Conservation (phyloP, 2,113 vertebrate genomes). For the Phalacrocorax brasilianus region DNA sequence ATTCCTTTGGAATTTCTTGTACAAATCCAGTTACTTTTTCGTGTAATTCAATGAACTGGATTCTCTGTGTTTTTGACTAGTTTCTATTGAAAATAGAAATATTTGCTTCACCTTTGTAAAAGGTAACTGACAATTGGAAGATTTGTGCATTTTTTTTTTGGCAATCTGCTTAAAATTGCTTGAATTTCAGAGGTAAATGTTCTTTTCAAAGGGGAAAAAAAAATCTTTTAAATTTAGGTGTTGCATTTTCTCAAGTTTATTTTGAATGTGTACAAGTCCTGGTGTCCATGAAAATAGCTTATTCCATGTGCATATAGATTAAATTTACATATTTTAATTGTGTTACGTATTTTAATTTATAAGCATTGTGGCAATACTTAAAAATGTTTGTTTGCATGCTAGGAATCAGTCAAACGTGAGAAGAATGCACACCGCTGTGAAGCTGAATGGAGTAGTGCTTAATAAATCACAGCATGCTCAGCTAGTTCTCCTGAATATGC, state of each 20-base stretch:
- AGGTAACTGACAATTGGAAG: not conserved
- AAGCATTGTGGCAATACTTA: not conserved
- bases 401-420: constrained; percentile 96
- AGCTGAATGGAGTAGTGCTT: constrained; percentile 90
- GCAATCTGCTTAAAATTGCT: not conserved
- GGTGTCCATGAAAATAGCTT: not conserved
- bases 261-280: not conserved
- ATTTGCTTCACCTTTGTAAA: not conserved
- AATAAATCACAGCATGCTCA: constrained; percentile 91
- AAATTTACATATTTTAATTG: not conserved
- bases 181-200: not conserved
- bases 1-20: not conserved
- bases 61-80: not conserved
- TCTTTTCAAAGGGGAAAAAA: not conserved
- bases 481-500: constrained; percentile 96
- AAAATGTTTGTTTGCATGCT: not conserved
- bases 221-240: not conserved
- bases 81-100: not conserved
- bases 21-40: not conserved
- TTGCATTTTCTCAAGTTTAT: not conserved
- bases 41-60: not conserved
- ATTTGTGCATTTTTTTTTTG: not conserved
- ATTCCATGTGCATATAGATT: not conserved
- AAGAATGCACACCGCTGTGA: constrained; percentile 96
- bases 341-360: not conserved